Evolutionary conservation across 1,140 invertebrate species (phyloP).

Genomic region (Paramacrobiotus metropolitanus): DNA sequence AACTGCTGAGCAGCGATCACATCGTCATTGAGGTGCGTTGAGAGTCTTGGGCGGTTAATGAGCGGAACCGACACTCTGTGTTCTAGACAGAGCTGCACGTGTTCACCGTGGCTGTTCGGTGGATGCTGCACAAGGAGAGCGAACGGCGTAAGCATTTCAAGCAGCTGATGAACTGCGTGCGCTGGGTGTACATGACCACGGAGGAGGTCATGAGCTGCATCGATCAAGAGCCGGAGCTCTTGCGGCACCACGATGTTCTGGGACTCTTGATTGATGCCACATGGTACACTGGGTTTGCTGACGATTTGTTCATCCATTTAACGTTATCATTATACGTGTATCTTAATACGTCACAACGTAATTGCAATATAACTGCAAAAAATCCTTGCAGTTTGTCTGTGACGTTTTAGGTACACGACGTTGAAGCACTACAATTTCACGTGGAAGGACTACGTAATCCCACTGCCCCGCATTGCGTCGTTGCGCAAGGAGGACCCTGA

Average conservation of each 20-base stretch:
- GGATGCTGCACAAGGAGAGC: background rate
- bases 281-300: background rate
- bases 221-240: background rate
- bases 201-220: background rate
- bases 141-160: conserved; percentile 1
- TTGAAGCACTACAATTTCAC: background rate
- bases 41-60: background rate
- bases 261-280: background rate
- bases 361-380: too few species aligned
- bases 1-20: background rate
- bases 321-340: too few species aligned
- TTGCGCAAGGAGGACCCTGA: background rate
- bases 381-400: background rate
- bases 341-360: too few species aligned
- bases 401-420: background rate
- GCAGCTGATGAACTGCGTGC: background rate
- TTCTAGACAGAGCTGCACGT: background rate
- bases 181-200: conserved; percentile 1
- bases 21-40: conserved; percentile 2
- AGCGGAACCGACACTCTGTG: background rate
- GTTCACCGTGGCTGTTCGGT: background rate
- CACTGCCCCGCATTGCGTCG: background rate
- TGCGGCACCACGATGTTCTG: background rate
- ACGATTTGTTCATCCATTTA: too few species aligned
- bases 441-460: conserved; percentile 3